Evolutionary conservation across 1,140 invertebrate genomes (phyloP), one percentile per base, ranked within the genome.

Genomic region (Drosophila pallidifrons): DNA sequence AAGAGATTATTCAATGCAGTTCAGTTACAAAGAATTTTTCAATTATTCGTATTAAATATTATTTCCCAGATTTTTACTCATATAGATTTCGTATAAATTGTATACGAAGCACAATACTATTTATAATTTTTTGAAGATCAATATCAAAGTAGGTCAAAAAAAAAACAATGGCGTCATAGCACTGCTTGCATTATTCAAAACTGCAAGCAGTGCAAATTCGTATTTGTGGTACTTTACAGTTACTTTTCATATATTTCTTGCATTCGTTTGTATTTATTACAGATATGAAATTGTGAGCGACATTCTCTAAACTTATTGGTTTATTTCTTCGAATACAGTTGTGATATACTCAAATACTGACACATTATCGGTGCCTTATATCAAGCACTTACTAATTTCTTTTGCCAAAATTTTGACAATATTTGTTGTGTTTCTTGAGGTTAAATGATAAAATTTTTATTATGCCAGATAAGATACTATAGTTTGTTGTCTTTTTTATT

Each of bases 401-500:
- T 43, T n/a, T 3, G 41, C 41, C 41, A 13, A 43, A 43, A 8
- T 25, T 43, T 43, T 43, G 41, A 13, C 41, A 43, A 43, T 43
- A 43, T 43, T 43, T 43, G 41, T 13, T 5, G 41, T 43, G 41
- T 13, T 43, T 13, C 41, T 43, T 43, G 11, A 43, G 41, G 11
- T n/a, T n/a, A 41, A 35, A 3, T 43, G 41, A 43, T 43, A 43
- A 13, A 5, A 13, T n/a, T 43, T n/a, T 13, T 43, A 13, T 43
- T 41, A 41, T n/a, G 11, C 8, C 41, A 43, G 41, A 43, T 43
- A 43, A 43, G 41, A 43, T 43, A 43, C 41, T 43, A 13, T 13
- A 43, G 41, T 43, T 13, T 43, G 41, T n/a, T 43, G 41, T 43
- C 41, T 43, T 43, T 43, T 43, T 25, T 43, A 43, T 43, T 43